Base-by-base conservation (phyloP, 1,140 invertebrate species). In the Dendroctonus valens region DNA sequence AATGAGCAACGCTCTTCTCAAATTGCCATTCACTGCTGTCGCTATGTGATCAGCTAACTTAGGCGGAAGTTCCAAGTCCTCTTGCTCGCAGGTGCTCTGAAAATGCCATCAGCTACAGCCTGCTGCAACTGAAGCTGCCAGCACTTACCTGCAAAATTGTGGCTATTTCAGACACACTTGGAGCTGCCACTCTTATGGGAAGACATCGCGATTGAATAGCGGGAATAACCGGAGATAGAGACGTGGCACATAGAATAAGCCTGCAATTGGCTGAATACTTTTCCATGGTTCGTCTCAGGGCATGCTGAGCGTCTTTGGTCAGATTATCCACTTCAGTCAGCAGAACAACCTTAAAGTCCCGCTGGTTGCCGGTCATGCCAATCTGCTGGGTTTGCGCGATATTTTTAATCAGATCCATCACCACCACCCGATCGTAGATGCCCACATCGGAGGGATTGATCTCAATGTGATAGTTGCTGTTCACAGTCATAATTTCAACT, bases 361-460 rank as follows among this genome's bases (percentile, higher is more conserved):
- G 84, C 78, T 97, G 93, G 0, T 91, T 88, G 59, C 84, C 85
- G 4, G 87, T 82, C 80, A 98, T 94, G 26, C 98, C 86, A 40
- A 71, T 69, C 74, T 98, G 96, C 76, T 97, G 93, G 5, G 94
- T 94, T 81, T 97, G 94, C 0, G 98, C 98, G 41, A 97, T 92
- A 72, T 90, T 94, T 82, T 99, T 99, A 8, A 99, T 92, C 5
- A 99, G 81, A 82, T 99, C 96, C 86, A 99, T 98, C 8, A 99
- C 90, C 40, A 99, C 95, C 65, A 98, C 88, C 69, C 97, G 81
- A 81, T 99, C 98, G 77, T 98, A 89, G 72, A 98, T 93, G 14
- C 97, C 97, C 37, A 93, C 96, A 85, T 99, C 97, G 73, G 96
- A 98, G 5, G 97, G 97, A 81, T 98, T 99, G 12, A 99, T 91